Evolutionary conservation across 2,888 invertebrate species (phyloP), one percentile per base, ranked within the genome.

Genomic region (Sympetrum striolatum): DNA sequence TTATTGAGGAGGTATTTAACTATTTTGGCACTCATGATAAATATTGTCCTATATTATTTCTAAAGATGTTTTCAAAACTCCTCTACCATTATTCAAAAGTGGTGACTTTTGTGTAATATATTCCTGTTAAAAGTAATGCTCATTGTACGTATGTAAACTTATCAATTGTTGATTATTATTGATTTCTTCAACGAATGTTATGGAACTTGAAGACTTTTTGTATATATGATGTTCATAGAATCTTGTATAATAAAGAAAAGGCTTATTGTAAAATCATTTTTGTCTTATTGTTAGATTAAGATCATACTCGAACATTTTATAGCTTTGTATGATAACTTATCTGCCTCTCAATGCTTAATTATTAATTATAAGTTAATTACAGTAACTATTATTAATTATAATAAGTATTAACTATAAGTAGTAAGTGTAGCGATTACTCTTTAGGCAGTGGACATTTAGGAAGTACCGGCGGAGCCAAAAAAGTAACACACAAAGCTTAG

Each of bases 111-210:
- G 86, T 86, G 86, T 31, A 64, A 37, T 64, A 60, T 82, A 58
- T 82, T 58, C 53, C 58, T 82, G 82, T 53, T 82, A 31, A n/a
- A 86, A 60, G 18, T 86, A 86, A 86, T 86, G 86, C 86, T 86
- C 86, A 86, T 37, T 86, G 86, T 86, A 86, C 64, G 86, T 86
- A 86, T 86, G 86, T 86, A 86, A 86, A 86, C 86, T 86, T 86
- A 82, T 64, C 44, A 5, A 58, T 86, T 86, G 86, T 86, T 86
- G 64, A 86, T 86, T 86, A 86, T 86, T 86, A 39, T 64, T 64
- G 31, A 86, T 60, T 86, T 37, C 58, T 60, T 86, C 60, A 86
- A 6, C 12, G 31, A 35, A 37, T 64, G 37, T n/a, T 22, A 53
- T n/a, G n/a, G 53, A 48, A 48, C 48, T 35, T 31, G 60, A 60